Evolutionary conservation across 2,797 vertebrate genomes (phyloP).

Genomic region (Cyclura pinguis): DNA sequence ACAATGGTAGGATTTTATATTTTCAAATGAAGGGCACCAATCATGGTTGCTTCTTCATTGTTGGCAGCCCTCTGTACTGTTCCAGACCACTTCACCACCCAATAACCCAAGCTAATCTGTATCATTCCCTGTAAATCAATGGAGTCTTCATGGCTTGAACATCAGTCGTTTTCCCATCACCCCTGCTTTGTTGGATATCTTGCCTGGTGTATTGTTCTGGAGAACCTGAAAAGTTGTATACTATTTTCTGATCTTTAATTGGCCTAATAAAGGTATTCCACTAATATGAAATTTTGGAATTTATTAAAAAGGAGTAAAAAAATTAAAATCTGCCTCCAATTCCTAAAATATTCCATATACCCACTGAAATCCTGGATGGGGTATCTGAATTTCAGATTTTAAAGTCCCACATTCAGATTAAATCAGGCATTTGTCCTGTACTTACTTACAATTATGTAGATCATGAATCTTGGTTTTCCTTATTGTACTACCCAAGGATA

Average conservation of each 20-base stretch:
- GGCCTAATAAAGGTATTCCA: background rate
- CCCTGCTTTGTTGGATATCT: background rate
- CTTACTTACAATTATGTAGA: background rate
- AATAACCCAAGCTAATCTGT: too few relatives aligned
- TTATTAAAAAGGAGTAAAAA: background rate
- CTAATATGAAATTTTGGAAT: background rate
- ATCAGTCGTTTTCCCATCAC: background rate
- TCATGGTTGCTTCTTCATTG: background rate
- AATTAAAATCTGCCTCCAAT: background rate
- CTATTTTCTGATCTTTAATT: background rate
- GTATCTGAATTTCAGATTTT: background rate
- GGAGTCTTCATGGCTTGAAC: background rate
- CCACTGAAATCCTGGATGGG: background rate
- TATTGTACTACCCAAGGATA: background rate
- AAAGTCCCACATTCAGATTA: background rate
- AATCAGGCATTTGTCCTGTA: background rate
- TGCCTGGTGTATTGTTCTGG: background rate
- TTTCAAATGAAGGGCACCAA: background rate
- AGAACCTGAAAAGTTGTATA: background rate
- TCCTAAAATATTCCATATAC: background rate
- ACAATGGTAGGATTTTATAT: background rate
- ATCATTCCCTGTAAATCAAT: too few relatives aligned
- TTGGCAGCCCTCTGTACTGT: too few relatives aligned
- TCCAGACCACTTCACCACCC: too few relatives aligned
- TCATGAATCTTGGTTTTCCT: too few relatives aligned